Base-by-base conservation (phyloP, 1,140 invertebrate species). In the Halotydeus destructor region DNA sequence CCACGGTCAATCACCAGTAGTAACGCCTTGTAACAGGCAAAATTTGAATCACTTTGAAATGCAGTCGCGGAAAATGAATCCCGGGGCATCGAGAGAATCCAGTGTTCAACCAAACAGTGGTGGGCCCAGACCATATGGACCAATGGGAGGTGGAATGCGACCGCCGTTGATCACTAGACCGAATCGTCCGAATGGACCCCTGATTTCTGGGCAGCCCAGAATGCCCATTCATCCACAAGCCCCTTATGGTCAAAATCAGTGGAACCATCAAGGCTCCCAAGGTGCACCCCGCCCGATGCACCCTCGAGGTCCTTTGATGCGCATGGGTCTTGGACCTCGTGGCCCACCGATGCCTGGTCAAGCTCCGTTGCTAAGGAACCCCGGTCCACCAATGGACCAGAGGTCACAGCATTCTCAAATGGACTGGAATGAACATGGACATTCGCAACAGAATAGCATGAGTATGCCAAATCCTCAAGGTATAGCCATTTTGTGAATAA, bases 21-120 rank as follows among this genome's bases (percentile, higher is more conserved):
- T 97, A 26, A 93, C 89, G 16, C 76, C 79, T 57, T 89, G 86
- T 27, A 96, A 79, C 41, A 94, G 93, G 65, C 80, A 88, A 60
- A 78, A 81, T 44, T 65, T 81, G 23, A 70, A 65, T 49, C 70
- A 70, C 57, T 66, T 70, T 55, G 69, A 71, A 50, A 62, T 58
- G 36, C 57, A 60, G 32, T 55, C 46, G 55, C 41, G 55, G 55
- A 50, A 65, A 61, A 26, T 58, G 52, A 46, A 14, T 34, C 41
- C 14, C 9, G 45, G 69, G 18, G 61, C 8, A 8, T 9, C 8
- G 8, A 30, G n/a, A n/a, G n/a, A n/a, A n/a, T n/a, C n/a, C n/a
- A n/a, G n/a, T n/a, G n/a, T n/a, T n/a, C n/a, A n/a, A n/a, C n/a
- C n/a, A n/a, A n/a, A n/a, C n/a, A n/a, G n/a, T n/a, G n/a, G n/a